Conservation (phyloP, 23 tunicate species). For the Botrylloides violaceus region DNA sequence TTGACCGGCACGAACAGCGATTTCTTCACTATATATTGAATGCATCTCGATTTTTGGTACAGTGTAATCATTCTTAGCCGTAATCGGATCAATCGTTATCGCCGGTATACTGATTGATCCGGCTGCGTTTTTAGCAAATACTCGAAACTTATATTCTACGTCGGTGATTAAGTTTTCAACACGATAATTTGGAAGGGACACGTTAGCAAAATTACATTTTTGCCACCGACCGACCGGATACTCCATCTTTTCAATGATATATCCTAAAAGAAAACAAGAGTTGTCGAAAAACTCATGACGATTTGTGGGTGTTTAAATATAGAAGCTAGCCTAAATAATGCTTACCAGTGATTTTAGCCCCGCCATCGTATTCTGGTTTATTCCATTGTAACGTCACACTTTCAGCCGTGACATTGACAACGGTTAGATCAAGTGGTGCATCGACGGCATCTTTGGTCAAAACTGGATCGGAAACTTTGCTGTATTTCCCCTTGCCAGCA, state of each 20-base stretch:
- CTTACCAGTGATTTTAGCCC: slow-evolving; percentile 23
- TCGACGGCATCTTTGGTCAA: slow-evolving; percentile 76
- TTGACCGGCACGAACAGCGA: slow-evolving; percentile 67
- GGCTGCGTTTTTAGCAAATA: slow-evolving; percentile 81
- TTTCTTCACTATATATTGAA: slow-evolving; percentile 39
- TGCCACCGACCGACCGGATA: slow-evolving; percentile 74
- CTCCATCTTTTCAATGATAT: slow-evolving; percentile 70
- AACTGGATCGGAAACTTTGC: slow-evolving; percentile 69
- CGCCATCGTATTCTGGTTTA: slow-evolving; percentile 40
- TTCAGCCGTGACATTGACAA: slow-evolving; percentile 18
- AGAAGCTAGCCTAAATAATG: too few relatives aligned
- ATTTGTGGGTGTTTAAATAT: too few relatives aligned
- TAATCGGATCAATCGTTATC: slow-evolving; percentile 24
- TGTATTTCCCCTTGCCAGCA: slow-evolving; percentile 75
- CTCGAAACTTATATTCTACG: slow-evolving; percentile 54
- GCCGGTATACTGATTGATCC: slow-evolving; percentile 58
- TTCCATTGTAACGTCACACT: slow-evolving; percentile 12
- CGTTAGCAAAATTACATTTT: slow-evolving; percentile 74
- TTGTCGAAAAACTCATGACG: too few relatives aligned
- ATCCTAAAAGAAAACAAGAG: too few relatives aligned
- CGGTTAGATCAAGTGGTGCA: slow-evolving; percentile 27
- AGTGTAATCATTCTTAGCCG: slow-evolving; percentile 28
- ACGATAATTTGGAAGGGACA: slow-evolving; percentile 41
- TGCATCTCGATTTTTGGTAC: slow-evolving; percentile 84
- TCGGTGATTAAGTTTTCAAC: slow-evolving; percentile 61